A percentile compares a stretch with the other conserved stretches of the same genome.
Conservation (phyloP, 2,888 invertebrate genomes). For the Anarsia innoxiella region DNA sequence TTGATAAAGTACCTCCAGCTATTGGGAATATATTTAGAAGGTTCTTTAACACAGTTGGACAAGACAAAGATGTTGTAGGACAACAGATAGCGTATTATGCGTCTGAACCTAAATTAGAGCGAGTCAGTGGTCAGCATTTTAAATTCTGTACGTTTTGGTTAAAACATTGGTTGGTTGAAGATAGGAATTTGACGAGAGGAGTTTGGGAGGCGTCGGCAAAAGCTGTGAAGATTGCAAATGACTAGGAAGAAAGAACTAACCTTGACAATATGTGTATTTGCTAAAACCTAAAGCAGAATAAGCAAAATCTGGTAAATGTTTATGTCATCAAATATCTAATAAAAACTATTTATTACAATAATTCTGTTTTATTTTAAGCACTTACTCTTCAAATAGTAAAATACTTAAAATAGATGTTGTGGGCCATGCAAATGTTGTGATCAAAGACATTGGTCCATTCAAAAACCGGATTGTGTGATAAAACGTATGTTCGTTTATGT, state of each 20-base stretch:
- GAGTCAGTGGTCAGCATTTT: slow-evolving; percentile 44
- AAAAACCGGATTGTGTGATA: too few species aligned
- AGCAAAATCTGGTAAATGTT: too few species aligned
- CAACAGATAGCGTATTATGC: slow-evolving; percentile 47
- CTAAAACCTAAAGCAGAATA: too few species aligned
- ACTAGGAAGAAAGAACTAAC: slow-evolving; percentile 56
- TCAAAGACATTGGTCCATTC: too few species aligned
- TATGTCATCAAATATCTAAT: too few species aligned
- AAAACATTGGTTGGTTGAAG: slow-evolving; percentile 46
- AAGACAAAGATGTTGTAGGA: slow-evolving; percentile 48
- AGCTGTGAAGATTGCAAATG: slow-evolving; percentile 37
- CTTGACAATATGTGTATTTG: too few species aligned
- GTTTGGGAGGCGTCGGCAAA: slow-evolving; percentile 51
- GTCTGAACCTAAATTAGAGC: slow-evolving; percentile 35
- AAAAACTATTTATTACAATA: too few species aligned
- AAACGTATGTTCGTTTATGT: too few species aligned
- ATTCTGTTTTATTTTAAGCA: too few species aligned
- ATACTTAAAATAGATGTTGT: too few species aligned
- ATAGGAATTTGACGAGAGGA: slow-evolving; percentile 32
- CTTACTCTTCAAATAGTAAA: too few species aligned
- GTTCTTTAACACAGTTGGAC: slow-evolving; percentile 44
- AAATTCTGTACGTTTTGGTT: slow-evolving; percentile 48
- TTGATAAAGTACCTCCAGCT: slow-evolving; percentile 34
- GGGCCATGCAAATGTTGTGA: too few species aligned
- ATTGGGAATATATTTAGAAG: slow-evolving; percentile 31